phyloP scores from a whole-genome alignment of 1,140 invertebrate species.

The Solen grandis region DNA sequence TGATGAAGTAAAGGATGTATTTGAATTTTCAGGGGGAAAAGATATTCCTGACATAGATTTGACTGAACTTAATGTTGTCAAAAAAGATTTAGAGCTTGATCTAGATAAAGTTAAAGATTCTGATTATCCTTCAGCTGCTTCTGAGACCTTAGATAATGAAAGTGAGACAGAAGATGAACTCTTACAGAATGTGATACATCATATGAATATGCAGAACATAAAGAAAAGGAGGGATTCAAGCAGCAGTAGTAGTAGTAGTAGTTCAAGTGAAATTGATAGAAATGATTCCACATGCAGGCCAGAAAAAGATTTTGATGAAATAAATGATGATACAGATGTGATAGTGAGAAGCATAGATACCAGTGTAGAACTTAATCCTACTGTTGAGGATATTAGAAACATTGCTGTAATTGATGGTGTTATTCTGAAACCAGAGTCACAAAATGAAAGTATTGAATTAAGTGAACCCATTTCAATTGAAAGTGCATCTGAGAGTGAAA shows the following conservation, averaged over 20 bases:
- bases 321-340: background rate
- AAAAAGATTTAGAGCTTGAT: background rate
- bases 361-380: background rate
- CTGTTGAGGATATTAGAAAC: background rate
- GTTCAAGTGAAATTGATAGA: background rate
- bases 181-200: conserved; percentile 24
- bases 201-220: conserved; percentile 35
- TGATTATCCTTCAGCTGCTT: background rate
- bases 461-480: background rate
- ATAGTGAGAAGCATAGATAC: background rate
- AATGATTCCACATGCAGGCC: background rate
- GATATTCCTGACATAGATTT: conserved; percentile 2
- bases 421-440: background rate
- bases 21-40: background rate
- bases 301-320: background rate
- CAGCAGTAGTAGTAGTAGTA: background rate
- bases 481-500: too few relatives aligned
- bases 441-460: background rate
- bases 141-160: background rate
- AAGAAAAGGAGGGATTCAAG: conserved; percentile 9
- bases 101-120: background rate
- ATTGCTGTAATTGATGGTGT: background rate
- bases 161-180: conserved; percentile 48
- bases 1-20: background rate
- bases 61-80: background rate